Base-by-base conservation (phyloP, 2,888 invertebrate species). In the Amiota communis region DNA sequence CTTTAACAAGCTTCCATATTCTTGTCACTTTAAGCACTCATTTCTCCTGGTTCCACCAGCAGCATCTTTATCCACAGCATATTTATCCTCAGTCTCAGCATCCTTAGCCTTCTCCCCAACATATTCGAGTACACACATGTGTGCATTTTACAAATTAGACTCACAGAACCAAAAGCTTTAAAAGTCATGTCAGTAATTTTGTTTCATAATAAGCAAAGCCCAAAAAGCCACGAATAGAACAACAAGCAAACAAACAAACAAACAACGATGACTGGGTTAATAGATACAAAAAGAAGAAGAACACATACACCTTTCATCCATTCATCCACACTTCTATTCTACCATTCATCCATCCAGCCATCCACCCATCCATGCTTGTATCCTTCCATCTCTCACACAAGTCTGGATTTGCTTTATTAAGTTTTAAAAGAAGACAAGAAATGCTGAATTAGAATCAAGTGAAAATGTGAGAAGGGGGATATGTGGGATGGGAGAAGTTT, bases 141-240 rank as follows among this genome's bases (percentile, higher is more conserved):
- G 17, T 63, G 63, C 47, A 15, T 63, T 63, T 63, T 63, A 53
- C 53, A 53, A 53, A 53, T 53, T 53, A 53, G n/a, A 53, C 53
- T 13, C 53, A 15, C 53, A 46, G 46, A 15, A 15, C 15, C 53
- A 10, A 13, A 53, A 53, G 15, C n/a, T 15, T 53, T 15, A 13
- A 53, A 53, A 53, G 53, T 63, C 63, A 63, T 63, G 63, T 63
- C 63, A 63, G 63, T 63, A 36, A 63, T 63, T 63, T 63, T 63
- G 15, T 46, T 63, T n/a, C 15, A 12, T 46, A 46, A 36, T 46
- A 46, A n/a, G 59, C 59, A 20, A 59, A 59, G 47, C n/a, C 46
- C 12, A 59, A 15, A 12, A 11, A 59, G 20, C 59, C n/a, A 59
- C 12, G 13, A 36, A 36, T 36, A 36, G 36, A 36, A 36, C 36